phyloP scores from a whole-genome alignment of 2,888 invertebrate species.

The Brachypalpus laphriformis region DNA sequence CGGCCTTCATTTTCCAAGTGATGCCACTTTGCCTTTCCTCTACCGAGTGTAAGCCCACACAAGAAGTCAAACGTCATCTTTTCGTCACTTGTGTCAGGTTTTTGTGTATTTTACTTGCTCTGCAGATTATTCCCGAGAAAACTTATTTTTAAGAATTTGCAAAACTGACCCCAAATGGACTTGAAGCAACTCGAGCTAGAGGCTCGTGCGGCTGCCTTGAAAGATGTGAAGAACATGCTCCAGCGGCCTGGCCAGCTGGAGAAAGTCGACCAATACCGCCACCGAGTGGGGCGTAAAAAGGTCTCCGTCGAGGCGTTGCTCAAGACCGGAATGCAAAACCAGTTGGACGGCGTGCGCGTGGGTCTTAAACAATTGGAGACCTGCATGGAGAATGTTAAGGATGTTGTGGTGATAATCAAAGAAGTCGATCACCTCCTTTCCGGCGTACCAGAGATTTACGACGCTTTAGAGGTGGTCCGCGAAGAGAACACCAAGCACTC shows the following conservation, averaged over 20 bases:
- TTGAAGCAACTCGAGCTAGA: conserved; percentile 90
- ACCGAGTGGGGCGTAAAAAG: conserved; percentile 81
- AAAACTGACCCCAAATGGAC: conserved; percentile 78
- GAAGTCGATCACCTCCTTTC: conserved; percentile 90
- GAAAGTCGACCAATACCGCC: conserved; percentile 86
- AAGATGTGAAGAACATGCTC: conserved; percentile 95
- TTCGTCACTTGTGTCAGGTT: not conserved
- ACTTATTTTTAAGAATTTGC: not conserved
- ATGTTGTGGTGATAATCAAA: conserved; percentile 88
- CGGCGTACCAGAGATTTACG: conserved; percentile 90
- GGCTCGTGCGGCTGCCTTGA: conserved; percentile 90
- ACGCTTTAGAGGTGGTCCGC: conserved; percentile 91
- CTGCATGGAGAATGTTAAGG: conserved; percentile 92
- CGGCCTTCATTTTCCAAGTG: not conserved
- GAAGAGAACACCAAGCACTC: conserved; percentile 97
- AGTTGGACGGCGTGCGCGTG: conserved; percentile 97
- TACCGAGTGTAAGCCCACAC: conserved; percentile 18
- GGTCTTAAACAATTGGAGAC: conserved; percentile 95
- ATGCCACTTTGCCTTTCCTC: not conserved
- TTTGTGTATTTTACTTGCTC: not conserved
- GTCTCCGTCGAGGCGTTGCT: conserved; percentile 84
- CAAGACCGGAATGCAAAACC: conserved; percentile 99
- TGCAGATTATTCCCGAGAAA: not conserved
- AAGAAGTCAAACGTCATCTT: conserved; percentile 42
- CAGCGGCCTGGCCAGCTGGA: conserved; percentile 98